Evolutionary conservation across 1,140 invertebrate species (phyloP).

Genomic region (Ooceraea biroi): DNA sequence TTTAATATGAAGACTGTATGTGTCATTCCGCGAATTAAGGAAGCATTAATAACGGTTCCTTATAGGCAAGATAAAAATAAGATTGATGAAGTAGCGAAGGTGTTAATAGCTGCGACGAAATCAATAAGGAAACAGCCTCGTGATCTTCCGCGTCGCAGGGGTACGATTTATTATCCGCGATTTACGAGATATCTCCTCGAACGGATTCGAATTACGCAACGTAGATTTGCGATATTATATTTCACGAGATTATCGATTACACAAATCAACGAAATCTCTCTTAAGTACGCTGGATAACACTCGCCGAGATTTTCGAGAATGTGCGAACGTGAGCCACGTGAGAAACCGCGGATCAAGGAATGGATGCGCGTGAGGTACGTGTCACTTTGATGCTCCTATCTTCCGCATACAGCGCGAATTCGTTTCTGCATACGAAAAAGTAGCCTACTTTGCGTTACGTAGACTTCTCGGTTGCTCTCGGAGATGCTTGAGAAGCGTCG

Average conservation of each 20-base stretch:
- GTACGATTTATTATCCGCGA: neutral
- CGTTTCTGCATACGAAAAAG: neutral
- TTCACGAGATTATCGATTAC: no score
- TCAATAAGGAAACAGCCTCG: neutral
- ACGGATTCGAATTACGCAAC: conserved; percentile 2
- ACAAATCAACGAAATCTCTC: no score
- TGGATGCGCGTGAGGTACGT: neutral
- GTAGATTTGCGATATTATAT: neutral
- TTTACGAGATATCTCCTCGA: neutral
- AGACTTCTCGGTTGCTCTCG: neutral
- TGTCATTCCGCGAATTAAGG: neutral
- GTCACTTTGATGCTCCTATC: neutral
- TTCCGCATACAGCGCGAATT: neutral
- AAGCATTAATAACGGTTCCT: neutral
- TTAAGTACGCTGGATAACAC: no score
- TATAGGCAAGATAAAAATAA: neutral
- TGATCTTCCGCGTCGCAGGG: neutral
- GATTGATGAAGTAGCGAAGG: neutral
- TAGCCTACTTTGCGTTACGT: neutral
- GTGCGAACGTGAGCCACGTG: neutral
- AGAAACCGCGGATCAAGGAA: neutral
- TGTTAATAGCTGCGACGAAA: neutral
- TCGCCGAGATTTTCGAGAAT: neutral
- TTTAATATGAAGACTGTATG: no score
- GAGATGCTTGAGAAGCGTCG: neutral